Conservation (phyloP, 2,113 vertebrate genomes). For the Gobius niger region DNA sequence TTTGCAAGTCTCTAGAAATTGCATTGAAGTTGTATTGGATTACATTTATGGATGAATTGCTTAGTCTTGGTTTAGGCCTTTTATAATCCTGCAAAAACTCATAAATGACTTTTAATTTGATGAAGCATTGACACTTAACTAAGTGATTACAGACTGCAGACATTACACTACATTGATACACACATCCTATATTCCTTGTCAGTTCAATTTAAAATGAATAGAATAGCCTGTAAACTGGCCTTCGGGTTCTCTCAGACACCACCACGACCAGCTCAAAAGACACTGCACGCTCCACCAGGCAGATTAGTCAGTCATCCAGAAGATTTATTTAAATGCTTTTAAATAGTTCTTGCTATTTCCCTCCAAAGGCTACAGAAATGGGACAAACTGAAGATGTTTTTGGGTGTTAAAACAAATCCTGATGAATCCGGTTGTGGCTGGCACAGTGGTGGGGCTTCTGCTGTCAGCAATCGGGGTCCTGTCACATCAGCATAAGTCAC, state of each 20-base stretch:
- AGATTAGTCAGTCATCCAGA: slow-evolving; percentile 21
- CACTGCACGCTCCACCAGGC: slow-evolving; percentile 38
- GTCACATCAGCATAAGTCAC: slow-evolving; percentile 67
- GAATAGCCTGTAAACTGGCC: neutral
- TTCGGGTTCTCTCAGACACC: slow-evolving; percentile 15
- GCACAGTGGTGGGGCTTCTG: slow-evolving; percentile 14
- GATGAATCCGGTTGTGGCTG: neutral
- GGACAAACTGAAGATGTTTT: neutral
- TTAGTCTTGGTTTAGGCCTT: no score
- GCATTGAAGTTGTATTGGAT: no score
- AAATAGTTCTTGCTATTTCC: neutral
- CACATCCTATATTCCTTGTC: neutral
- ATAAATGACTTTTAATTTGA: no score
- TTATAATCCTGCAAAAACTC: no score
- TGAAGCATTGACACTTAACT: no score
- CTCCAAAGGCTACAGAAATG: neutral
- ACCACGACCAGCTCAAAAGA: slow-evolving; percentile 20
- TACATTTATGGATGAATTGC: no score
- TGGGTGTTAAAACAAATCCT: neutral
- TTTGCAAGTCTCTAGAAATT: no score
- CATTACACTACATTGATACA: neutral
- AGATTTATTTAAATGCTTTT: slow-evolving; percentile 18
- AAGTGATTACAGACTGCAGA: neutral
- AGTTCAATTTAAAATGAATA: slow-evolving; percentile 23
- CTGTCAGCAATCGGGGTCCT: slow-evolving; percentile 40